These are phyloP conservation scores for Procambarus virginalis DNA, from an alignment of 1,140 invertebrate genomes.

Conservation along the genomic window DNA sequence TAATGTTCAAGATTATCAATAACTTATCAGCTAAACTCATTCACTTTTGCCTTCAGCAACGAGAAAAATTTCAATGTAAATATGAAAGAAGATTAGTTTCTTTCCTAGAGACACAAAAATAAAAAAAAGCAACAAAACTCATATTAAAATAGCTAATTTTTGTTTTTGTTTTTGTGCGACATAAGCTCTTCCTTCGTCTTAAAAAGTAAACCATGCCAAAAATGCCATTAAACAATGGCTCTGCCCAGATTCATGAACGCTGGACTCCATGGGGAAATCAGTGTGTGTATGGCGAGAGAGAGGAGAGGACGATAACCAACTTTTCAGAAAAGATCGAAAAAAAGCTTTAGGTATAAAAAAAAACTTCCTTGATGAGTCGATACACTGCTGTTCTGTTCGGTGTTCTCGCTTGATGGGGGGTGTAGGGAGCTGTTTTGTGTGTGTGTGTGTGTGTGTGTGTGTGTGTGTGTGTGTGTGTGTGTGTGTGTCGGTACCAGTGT, in stretches of 20 bases:
- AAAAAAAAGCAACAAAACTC: neutral
- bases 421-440: neutral
- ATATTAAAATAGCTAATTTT: neutral
- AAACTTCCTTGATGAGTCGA: no score
- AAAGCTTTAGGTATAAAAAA: neutral
- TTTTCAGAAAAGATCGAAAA: neutral
- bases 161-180: neutral
- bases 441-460: constrained; percentile 31
- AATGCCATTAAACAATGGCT: neutral
- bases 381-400: no score
- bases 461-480: constrained; percentile 24
- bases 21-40: neutral
- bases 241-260: neutral
- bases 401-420: no score
- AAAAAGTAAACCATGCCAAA: neutral
- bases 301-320: no score
- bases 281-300: neutral
- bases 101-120: neutral
- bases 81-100: neutral
- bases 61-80: neutral
- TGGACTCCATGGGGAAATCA: neutral
- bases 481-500: neutral
- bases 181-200: neutral
- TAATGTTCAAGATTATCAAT: neutral
- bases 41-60: neutral